Conservation (phyloP, 2,888 invertebrate species). For the Xiphydria camelus region DNA sequence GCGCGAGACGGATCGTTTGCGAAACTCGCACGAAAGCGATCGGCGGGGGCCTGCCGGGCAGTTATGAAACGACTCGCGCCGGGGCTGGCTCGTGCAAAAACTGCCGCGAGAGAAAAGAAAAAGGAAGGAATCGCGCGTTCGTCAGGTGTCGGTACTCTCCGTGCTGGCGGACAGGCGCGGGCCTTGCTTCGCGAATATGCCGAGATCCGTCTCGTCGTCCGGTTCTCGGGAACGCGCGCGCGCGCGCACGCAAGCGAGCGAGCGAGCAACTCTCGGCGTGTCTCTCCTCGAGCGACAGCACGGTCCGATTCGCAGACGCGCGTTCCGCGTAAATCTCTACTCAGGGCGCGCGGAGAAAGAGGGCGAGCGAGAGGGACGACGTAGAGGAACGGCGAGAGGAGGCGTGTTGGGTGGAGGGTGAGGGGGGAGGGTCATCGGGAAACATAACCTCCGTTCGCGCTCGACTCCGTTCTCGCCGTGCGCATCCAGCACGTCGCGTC, state of each 20-base stretch:
- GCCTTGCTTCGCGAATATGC: too few species aligned
- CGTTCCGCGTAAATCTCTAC: not conserved
- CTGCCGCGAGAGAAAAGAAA: slow-evolving; percentile 7
- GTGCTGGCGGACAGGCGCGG: too few species aligned
- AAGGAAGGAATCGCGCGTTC: slow-evolving; percentile 3
- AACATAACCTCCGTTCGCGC: slow-evolving; percentile 38
- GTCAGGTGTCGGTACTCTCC: not conserved
- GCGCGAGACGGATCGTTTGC: slow-evolving; percentile 32
- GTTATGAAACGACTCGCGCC: slow-evolving; percentile 28
- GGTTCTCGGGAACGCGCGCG: slow-evolving; percentile 10
- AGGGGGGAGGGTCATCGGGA: slow-evolving; percentile 33
- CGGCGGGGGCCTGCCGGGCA: slow-evolving; percentile 16
- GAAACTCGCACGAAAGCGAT: slow-evolving; percentile 25
- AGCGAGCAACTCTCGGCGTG: slow-evolving; percentile 7
- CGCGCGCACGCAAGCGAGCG: slow-evolving; percentile 8
- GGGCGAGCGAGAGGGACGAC: not conserved
- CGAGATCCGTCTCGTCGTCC: too few species aligned
- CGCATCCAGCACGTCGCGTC: slow-evolving; percentile 6
- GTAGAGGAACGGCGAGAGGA: slow-evolving; percentile 4
- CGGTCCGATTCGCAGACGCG: too few species aligned
- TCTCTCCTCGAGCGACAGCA: too few species aligned
- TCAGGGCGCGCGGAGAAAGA: slow-evolving; percentile 7
- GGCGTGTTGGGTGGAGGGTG: not conserved
- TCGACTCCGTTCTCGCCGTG: not conserved
- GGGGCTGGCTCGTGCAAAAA: slow-evolving; percentile 8